A percentile compares a stretch with the other conserved stretches of the same genome.
phyloP scores from a whole-genome alignment of 2,888 invertebrate genomes.

The Eupithecia dodoneata region DNA sequence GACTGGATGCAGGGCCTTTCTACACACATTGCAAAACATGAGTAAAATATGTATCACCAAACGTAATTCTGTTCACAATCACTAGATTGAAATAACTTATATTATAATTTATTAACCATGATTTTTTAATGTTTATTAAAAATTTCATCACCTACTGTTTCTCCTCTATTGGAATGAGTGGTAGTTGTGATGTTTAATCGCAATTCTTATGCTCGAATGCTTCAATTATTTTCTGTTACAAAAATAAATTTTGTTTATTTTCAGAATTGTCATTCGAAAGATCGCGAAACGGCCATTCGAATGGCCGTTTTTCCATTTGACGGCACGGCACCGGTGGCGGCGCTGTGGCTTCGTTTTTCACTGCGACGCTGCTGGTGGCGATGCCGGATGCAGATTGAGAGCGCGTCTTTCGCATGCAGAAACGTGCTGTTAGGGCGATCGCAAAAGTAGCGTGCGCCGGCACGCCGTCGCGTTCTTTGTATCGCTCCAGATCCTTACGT shows the following conservation, averaged over 20 bases:
- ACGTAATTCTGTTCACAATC: background rate
- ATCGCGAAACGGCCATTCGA: too few relatives aligned
- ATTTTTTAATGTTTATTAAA: background rate
- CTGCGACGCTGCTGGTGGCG: too few relatives aligned
- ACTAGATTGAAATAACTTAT: background rate
- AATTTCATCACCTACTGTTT: background rate
- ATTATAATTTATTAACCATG: background rate
- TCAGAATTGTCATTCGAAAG: too few relatives aligned
- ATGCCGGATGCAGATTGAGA: too few relatives aligned
- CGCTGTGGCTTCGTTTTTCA: too few relatives aligned
- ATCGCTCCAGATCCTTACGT: too few relatives aligned
- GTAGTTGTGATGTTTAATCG: background rate
- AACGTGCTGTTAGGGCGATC: too few relatives aligned
- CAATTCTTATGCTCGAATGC: background rate
- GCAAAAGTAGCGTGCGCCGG: too few relatives aligned
- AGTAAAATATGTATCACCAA: background rate
- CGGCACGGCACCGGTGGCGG: too few relatives aligned
- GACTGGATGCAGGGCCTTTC: slow-evolving; percentile 44
- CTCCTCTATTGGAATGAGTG: background rate
- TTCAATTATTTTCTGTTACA: background rate
- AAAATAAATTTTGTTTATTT: background rate
- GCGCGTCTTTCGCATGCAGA: too few relatives aligned
- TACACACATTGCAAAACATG: slow-evolving; percentile 38
- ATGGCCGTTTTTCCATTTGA: too few relatives aligned
- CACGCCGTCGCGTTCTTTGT: too few relatives aligned